Percentiles rank a stretch among this genome's conserved stretches.
phyloP scores from a whole-genome alignment of 1,140 invertebrate genomes.

The Antheraea pernyi region DNA sequence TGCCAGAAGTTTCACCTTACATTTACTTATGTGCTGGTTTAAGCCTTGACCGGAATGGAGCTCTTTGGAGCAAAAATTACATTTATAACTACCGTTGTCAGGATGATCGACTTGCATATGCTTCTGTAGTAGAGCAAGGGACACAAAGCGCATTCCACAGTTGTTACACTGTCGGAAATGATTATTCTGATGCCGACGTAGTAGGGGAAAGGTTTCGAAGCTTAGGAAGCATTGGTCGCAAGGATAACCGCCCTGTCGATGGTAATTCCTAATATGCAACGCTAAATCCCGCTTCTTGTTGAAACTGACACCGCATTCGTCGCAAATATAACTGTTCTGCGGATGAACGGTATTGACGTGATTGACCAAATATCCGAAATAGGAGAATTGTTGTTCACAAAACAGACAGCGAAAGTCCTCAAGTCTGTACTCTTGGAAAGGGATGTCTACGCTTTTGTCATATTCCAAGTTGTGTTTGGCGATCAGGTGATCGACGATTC shows the following conservation, averaged over 20 bases:
- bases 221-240: conserved; percentile 47
- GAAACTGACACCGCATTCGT: conserved; percentile 52
- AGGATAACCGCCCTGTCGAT: conserved; percentile 46
- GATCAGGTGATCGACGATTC: conserved; percentile 57
- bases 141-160: conserved; percentile 38
- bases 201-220: conserved; percentile 34
- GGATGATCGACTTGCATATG: conserved; percentile 52
- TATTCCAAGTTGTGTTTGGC: conserved; percentile 55
- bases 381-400: conserved; percentile 48
- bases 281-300: conserved; percentile 55
- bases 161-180: conserved; percentile 52
- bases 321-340: conserved; percentile 51
- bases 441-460: conserved; percentile 46
- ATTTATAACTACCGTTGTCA: conserved; percentile 38
- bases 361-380: conserved; percentile 51
- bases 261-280: conserved; percentile 48
- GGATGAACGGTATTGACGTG: conserved; percentile 60
- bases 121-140: conserved; percentile 42
- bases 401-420: conserved; percentile 43
- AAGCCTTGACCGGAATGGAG: conserved; percentile 50
- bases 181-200: conserved; percentile 47
- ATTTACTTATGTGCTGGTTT: conserved; percentile 44
- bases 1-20: conserved; percentile 39
- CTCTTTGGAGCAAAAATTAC: conserved; percentile 49
- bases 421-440: conserved; percentile 50